Evolutionary conservation across 2,113 vertebrate species (phyloP), one percentile per base, ranked within the genome.

Genomic region (Eptesicus fuscus): DNA sequence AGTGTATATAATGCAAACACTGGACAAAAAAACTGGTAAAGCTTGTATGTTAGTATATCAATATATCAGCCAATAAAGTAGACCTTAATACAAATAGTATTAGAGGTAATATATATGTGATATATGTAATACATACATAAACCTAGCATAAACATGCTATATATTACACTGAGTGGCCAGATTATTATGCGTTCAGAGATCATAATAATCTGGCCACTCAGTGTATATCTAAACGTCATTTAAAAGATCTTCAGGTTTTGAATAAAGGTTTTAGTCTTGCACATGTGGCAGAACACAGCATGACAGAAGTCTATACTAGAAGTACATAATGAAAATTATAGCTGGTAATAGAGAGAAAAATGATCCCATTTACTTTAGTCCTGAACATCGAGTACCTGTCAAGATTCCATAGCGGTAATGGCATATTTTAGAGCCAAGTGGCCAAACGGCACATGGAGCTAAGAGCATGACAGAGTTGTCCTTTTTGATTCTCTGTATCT

Each of bases 191-290:
- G 47, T 49, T 49, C 47, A 49, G 47, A 49, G 47, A 49, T 49
- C 12, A 49, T 49, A 49, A 49, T 49, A 49, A 49, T 49, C 47
- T 49, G 11, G 47, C 47, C 47, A 49, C 47, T 49, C 47, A 49
- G 13, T 49, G 47, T 49, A 2, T 84, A 13, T 44, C 65, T 79
- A 30, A 78, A 69, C 59, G 28, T 91, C 69, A 79, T 69, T 70
- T 42, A 77, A 77, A 88, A 91, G 44, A 56, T 76, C 47, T 93
- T 91, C 32, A 91, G 25, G 35, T 87, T 84, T 73, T 78, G 47
- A 94, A 35, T 85, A 86, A 93, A 69, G 11, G 28, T 95, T 70
- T 94, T 78, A 84, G 28, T 56, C 14, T 93, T 91, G 37, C 23
- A 42, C 28, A 7, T 91, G 22, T 85, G 25, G 35, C 44, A 73